Conservation (phyloP, 2,113 vertebrate species). For the Taurulus bubalis region DNA sequence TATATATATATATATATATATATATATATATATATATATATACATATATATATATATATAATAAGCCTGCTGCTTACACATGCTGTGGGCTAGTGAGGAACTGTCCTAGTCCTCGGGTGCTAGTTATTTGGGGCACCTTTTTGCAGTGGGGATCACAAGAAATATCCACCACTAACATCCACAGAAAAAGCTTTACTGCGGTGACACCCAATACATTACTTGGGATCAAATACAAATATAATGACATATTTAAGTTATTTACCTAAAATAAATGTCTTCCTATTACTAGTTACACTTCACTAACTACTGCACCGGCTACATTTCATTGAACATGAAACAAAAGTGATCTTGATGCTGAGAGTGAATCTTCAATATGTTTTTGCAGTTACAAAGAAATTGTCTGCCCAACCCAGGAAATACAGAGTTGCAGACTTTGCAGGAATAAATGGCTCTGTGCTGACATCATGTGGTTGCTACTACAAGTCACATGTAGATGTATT, state of each 20-base stretch:
- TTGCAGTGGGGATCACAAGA: no score
- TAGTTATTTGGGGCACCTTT: no score
- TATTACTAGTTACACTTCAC: not conserved
- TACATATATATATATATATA: no score
- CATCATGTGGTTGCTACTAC: constrained; percentile 60
- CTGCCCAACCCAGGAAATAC: not conserved
- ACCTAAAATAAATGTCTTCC: not conserved
- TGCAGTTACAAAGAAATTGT: not conserved
- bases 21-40: no score
- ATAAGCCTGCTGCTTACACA: no score
- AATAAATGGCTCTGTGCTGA: constrained; percentile 62
- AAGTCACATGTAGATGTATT: constrained; percentile 37
- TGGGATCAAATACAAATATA: not conserved
- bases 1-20: no score
- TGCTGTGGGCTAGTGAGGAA: no score
- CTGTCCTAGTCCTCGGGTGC: no score
- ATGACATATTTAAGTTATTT: not conserved
- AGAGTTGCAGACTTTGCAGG: not conserved
- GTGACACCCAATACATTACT: not conserved
- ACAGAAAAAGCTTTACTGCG: no score
- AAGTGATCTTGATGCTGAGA: not conserved
- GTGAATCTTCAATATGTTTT: not conserved
- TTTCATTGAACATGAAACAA: not conserved
- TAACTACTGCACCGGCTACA: not conserved
- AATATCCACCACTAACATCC: no score